Evolutionary conservation across 2,113 vertebrate species (phyloP).

Genomic region (Pao palembangensis): DNA sequence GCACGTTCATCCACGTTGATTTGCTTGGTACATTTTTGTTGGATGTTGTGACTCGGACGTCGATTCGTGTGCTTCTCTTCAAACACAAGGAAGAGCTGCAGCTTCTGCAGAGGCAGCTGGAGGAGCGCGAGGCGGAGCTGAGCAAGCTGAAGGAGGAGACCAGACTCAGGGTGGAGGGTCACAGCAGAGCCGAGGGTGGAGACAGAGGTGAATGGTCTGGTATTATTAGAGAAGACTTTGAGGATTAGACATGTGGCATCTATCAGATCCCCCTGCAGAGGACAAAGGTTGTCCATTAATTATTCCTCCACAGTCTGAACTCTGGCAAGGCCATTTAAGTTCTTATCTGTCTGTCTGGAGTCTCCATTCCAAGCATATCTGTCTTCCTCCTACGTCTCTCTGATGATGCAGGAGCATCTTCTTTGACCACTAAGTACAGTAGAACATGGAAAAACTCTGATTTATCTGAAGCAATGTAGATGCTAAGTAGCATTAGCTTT

Average conservation of each 20-base stretch:
- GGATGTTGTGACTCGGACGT: neutral
- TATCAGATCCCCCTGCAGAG: constrained; percentile 5
- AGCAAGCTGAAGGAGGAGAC: constrained; percentile 78
- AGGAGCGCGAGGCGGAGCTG: constrained; percentile 83
- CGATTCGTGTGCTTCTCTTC: neutral
- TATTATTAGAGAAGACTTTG: constrained; percentile 22
- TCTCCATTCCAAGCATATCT: constrained; percentile 36
- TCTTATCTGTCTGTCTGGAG: constrained; percentile 16
- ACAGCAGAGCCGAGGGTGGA: constrained; percentile 64
- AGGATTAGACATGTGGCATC: constrained; percentile 42
- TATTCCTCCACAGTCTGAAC: constrained; percentile 6
- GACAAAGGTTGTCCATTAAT: constrained; percentile 13
- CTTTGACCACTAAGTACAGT: neutral
- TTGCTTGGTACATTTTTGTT: neutral
- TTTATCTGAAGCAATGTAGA: neutral
- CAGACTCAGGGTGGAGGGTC: constrained; percentile 63
- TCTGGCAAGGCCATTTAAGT: constrained; percentile 5
- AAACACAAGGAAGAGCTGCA: constrained; percentile 83
- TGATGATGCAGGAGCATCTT: constrained; percentile 1
- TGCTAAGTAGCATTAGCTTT: too few species aligned
- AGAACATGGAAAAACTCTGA: neutral
- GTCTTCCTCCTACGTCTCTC: constrained; percentile 32
- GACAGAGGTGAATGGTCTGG: constrained; percentile 78
- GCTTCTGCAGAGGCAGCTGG: constrained; percentile 83
- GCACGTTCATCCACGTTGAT: neutral